phyloP scores from a whole-genome alignment of 1,140 invertebrate genomes.

The Bombus superbus region DNA sequence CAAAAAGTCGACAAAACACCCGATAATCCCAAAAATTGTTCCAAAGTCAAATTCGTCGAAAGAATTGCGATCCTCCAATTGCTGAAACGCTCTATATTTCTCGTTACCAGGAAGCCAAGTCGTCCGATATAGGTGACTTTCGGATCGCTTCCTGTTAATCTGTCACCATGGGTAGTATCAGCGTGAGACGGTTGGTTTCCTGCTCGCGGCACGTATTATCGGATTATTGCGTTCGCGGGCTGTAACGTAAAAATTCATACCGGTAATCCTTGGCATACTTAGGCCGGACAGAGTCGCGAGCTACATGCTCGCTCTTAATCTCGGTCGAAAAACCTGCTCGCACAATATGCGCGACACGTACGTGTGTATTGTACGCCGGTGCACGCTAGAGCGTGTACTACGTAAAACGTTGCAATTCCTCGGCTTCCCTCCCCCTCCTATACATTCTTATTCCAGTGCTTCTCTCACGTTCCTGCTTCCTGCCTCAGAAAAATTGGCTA shows the following conservation, averaged over 20 bases:
- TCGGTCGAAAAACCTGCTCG: conserved; percentile 51
- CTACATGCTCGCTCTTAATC: conserved; percentile 46
- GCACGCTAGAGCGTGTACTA: not conserved
- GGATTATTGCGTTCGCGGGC: conserved; percentile 43
- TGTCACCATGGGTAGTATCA: not conserved
- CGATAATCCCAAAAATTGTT: not conserved
- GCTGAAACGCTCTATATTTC: not conserved
- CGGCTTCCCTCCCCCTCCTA: not conserved
- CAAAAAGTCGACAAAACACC: no score
- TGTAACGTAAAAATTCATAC: conserved; percentile 48
- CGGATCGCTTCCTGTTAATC: conserved; percentile 8
- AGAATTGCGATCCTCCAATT: not conserved
- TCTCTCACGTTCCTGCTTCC: conserved; percentile 54
- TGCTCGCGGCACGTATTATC: conserved; percentile 32
- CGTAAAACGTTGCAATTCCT: not conserved
- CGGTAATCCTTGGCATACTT: conserved; percentile 56
- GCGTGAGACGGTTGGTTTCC: conserved; percentile 24
- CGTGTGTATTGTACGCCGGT: no score
- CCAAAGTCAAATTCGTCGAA: not conserved
- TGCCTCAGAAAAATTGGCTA: conserved; percentile 54
- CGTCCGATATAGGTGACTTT: not conserved
- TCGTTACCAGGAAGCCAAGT: no score
- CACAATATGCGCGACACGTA: conserved; percentile 47
- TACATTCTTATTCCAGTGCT: conserved; percentile 48
- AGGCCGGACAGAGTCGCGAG: conserved; percentile 24